phyloP scores from a whole-genome alignment of 2,888 invertebrate genomes.

The Chesias legatella region DNA sequence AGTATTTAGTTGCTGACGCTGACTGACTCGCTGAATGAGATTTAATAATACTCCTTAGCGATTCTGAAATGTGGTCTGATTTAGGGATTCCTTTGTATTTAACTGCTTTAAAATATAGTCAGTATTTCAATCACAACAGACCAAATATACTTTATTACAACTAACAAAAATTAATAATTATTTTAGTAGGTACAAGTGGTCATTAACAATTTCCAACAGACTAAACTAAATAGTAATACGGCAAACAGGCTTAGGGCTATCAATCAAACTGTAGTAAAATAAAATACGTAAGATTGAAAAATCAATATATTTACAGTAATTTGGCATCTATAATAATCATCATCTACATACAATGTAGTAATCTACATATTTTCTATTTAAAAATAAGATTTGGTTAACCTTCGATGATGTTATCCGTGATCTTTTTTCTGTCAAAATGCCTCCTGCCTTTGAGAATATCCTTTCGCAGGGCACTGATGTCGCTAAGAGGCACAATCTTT shows the following conservation, averaged over 20 bases:
- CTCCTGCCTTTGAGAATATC: not conserved
- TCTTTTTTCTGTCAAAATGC: not conserved
- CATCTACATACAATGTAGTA: too few relatives aligned
- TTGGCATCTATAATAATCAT: too few relatives aligned
- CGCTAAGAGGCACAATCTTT: not conserved
- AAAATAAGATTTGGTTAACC: too few relatives aligned
- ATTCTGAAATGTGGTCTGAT: slow-evolving; percentile 5
- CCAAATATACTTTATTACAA: slow-evolving; percentile 7
- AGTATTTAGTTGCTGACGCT: slow-evolving; percentile 5
- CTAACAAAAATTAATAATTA: slow-evolving; percentile 5
- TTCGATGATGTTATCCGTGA: not conserved
- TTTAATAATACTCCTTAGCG: slow-evolving; percentile 6
- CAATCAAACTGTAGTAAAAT: too few relatives aligned
- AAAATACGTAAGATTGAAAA: too few relatives aligned
- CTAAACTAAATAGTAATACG: too few relatives aligned
- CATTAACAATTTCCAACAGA: slow-evolving; percentile 4
- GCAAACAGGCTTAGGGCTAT: too few relatives aligned
- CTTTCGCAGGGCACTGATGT: not conserved
- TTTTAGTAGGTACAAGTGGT: slow-evolving; percentile 4
- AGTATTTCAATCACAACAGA: slow-evolving; percentile 5
- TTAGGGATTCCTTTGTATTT: slow-evolving; percentile 1
- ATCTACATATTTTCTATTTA: too few relatives aligned
- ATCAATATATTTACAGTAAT: too few relatives aligned
- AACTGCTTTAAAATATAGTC: slow-evolving; percentile 2
- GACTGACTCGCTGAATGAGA: slow-evolving; percentile 6